These are phyloP conservation scores for Pleuronectes platessa DNA, from an alignment of 2,113 vertebrate species.

Conservation along the genomic window DNA sequence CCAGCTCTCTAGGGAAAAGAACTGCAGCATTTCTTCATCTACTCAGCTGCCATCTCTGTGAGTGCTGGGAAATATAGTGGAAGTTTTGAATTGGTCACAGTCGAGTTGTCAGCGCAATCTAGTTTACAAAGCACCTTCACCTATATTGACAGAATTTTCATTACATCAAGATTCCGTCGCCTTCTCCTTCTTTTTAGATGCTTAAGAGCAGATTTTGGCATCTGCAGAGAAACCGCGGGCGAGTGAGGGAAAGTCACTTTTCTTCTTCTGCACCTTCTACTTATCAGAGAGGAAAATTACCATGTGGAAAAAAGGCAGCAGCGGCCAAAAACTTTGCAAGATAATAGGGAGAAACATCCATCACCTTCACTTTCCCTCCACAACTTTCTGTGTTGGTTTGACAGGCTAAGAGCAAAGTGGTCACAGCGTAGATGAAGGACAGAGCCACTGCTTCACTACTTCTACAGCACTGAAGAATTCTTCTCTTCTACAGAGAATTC, in stretches of 20 bases:
- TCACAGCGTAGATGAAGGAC: conserved; percentile 12
- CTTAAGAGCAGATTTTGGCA: conserved; percentile 42
- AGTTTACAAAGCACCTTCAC: conserved; percentile 55
- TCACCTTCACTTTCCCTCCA: conserved; percentile 36
- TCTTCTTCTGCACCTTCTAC: conserved; percentile 17
- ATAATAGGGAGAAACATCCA: conserved; percentile 61
- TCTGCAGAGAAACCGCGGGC: conserved; percentile 27
- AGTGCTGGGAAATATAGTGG: conserved; percentile 18
- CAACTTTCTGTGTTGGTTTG: conserved; percentile 26
- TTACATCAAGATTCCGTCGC: conserved; percentile 49
- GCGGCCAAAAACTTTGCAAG: conserved; percentile 52
- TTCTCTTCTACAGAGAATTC: background rate
- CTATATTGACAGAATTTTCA: conserved; percentile 49
- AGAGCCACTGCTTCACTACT: background rate
- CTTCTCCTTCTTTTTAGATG: conserved; percentile 40
- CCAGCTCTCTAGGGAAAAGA: background rate
- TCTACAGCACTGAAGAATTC: background rate
- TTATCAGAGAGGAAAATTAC: conserved; percentile 61
- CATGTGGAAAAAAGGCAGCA: conserved; percentile 39
- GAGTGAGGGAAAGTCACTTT: conserved; percentile 49
- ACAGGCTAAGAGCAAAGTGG: conserved; percentile 23
- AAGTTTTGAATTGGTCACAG: conserved; percentile 48
- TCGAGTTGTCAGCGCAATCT: conserved; percentile 39
- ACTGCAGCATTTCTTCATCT: conserved; percentile 2
- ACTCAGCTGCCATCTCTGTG: conserved; percentile 20